Evolutionary conservation across 2,888 invertebrate genomes (phyloP), one percentile per base, ranked within the genome.

Genomic region (Blomia tropicalis): DNA sequence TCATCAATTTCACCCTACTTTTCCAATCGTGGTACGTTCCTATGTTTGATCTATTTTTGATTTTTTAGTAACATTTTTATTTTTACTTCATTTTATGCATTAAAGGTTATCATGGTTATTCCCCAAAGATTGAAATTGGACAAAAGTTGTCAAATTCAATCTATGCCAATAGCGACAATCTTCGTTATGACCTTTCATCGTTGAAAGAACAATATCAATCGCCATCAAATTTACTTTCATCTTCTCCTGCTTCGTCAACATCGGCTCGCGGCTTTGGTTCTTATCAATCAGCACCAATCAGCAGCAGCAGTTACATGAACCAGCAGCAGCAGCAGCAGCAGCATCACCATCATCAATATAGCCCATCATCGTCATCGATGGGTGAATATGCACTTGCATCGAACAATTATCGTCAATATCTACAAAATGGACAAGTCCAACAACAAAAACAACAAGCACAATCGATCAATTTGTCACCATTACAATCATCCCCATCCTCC

Each of bases 141-240:
- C 51, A 47, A 27, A 47, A 47, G 51, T 47, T 47, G 51, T 47
- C 51, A 7, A 47, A 47, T n/a, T 47, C 51, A 19, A 47, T 47
- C 22, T 47, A 47, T n/a, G 51, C 51, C 7, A 47, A 47, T n/a
- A 47, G 51, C n/a, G 51, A 47, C 51, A 19, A 19, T 27, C 51
- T 47, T 27, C 51, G 51, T 19, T 47, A 47, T 27, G 51, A 47
- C 51, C 51, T 47, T 7, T 47, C 51, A 7, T 47, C 51, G 7
- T 7, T 47, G 23, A 47, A 47, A 27, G 51, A 47, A 7, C 14
- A 7, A 7, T 47, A 22, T n/a, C n/a, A 41, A 14, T 41, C 41
- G 41, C 41, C n/a, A n/a, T n/a, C 41, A 14, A 41, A n/a, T n/a
- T 41, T n/a, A 41, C n/a, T n/a, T n/a, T 41, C 41, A 14, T 41